phyloP scores from a whole-genome alignment of 37 sponge, comb jelly and placozoan genomes.

The Chondrosia reniformis region DNA sequence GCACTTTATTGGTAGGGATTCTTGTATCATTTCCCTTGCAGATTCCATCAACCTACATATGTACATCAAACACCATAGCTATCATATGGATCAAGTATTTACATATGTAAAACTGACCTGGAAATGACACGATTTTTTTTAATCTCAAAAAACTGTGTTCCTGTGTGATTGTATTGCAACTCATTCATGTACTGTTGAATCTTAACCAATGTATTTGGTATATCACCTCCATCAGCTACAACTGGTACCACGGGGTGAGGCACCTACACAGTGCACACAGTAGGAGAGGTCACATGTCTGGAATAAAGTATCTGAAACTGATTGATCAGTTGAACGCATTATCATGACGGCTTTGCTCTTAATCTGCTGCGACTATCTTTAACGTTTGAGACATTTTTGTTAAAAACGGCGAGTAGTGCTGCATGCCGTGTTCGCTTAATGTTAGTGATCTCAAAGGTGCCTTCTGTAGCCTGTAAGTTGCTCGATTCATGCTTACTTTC shows the following conservation, averaged over 20 bases:
- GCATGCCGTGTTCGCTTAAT: too few relatives aligned
- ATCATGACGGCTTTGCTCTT: too few relatives aligned
- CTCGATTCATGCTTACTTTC: slow-evolving; percentile 16
- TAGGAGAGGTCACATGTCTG: too few relatives aligned
- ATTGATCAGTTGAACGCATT: too few relatives aligned
- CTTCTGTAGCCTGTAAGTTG: too few relatives aligned
- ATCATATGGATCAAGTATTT: not conserved
- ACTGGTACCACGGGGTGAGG: slow-evolving; percentile 2
- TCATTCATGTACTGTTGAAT: slow-evolving; percentile 23
- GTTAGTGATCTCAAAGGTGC: too few relatives aligned
- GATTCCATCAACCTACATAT: slow-evolving; percentile 83
- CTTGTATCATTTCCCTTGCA: slow-evolving; percentile 88
- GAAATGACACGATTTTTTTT: slow-evolving; percentile 74
- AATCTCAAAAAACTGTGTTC: slow-evolving; percentile 96
- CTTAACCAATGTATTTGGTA: not conserved
- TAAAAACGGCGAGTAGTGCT: too few relatives aligned
- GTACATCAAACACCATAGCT: not conserved
- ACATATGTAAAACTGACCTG: slow-evolving; percentile 40
- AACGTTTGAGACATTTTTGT: too few relatives aligned
- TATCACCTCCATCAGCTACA: not conserved
- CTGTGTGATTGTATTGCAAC: slow-evolving; percentile 89
- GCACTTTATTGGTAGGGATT: slow-evolving; percentile 95
- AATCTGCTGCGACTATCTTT: too few relatives aligned
- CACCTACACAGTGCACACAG: not conserved
- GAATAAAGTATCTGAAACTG: too few relatives aligned